Evolutionary conservation across 2,797 vertebrate species (phyloP), one percentile per base, ranked within the genome.

Genomic region (Jordanella pulchra): DNA sequence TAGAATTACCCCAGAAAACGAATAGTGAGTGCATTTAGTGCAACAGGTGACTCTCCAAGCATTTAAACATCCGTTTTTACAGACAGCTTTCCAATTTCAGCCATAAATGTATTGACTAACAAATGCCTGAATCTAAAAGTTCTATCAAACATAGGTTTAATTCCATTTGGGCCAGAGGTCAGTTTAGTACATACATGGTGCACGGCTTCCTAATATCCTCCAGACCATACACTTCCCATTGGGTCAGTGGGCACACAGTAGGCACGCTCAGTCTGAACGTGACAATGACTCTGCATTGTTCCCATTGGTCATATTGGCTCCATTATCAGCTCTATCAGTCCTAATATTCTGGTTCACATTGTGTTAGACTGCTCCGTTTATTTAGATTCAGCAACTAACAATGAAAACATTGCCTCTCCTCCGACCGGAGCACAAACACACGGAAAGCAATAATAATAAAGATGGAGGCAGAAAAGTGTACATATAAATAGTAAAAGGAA

Each of bases 361-460:
- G 91, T 93, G 87, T 86, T 85, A 84, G 69, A 72, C 90, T 69
- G 88, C 90, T 90, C 75, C 82, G 87, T 93, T 93, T 93, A 91
- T 93, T 93, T 92, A 89, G 85, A 90, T 89, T 86, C 86, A 80
- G 87, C 72, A 54, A 51, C 79, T 73, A 89, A 93, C 90, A 92
- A 92, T 92, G 89, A 92, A 91, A 92, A 92, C 89, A 91, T 75
- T 70, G 81, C 85, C 84, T 91, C 84, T 84, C 80, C 87, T 87
- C 84, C 86, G 73, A 91, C 70, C 78, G 30, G 60, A 80, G 80
- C 85, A 86, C 91, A 92, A 91, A 92, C 87, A 92, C 44, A 74
- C 81, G 79, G 87, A 93, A 91, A 91, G 91, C 88, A 93, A 93
- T 93, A 93, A 93, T 92, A 93, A 93, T 92, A 88, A 93, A 89